Percentiles rank a stretch among this genome's conserved stretches.
Conservation (phyloP, 2,888 invertebrate species). For the Ornithoptera priamus region DNA sequence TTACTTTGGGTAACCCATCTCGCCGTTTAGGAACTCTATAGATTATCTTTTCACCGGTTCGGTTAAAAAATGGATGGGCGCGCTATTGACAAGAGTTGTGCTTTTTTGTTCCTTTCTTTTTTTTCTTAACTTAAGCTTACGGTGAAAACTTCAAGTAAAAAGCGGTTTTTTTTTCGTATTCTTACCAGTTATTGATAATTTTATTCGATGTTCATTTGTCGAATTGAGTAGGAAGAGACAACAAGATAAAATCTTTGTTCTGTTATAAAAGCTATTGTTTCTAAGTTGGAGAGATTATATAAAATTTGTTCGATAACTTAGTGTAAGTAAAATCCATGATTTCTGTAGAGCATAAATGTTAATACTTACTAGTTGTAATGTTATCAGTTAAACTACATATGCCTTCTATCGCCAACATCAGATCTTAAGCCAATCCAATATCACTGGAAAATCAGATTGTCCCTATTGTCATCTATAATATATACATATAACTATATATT, state of each 20-base stretch:
- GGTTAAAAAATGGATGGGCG: constrained; percentile 16
- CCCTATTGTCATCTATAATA: constrained; percentile 4
- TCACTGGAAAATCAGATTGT: constrained; percentile 9
- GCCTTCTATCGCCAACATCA: constrained; percentile 2
- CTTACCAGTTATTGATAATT: too few relatives aligned
- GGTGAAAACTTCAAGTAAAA: too few relatives aligned
- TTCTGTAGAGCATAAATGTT: not conserved
- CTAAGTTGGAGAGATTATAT: too few relatives aligned
- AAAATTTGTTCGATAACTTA: too few relatives aligned
- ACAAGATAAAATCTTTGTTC: too few relatives aligned
- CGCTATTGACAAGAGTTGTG: constrained; percentile 19
- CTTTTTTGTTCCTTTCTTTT: not conserved
- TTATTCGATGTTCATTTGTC: too few relatives aligned
- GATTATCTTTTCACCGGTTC: constrained; percentile 35
- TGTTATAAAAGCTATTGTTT: too few relatives aligned
- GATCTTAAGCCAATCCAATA: constrained; percentile 8
- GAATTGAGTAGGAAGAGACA: too few relatives aligned
- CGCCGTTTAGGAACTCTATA: constrained; percentile 57
- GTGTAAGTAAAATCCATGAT: too few relatives aligned
- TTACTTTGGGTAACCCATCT: constrained; percentile 71
- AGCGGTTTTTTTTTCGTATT: too few relatives aligned
- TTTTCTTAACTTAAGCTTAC: too few relatives aligned
- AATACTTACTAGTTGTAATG: constrained; percentile 5
- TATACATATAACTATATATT: too few relatives aligned
- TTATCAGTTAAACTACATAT: constrained; percentile 14